phyloP scores from a whole-genome alignment of 2,888 invertebrate genomes.

The Dorcus hopei region DNA sequence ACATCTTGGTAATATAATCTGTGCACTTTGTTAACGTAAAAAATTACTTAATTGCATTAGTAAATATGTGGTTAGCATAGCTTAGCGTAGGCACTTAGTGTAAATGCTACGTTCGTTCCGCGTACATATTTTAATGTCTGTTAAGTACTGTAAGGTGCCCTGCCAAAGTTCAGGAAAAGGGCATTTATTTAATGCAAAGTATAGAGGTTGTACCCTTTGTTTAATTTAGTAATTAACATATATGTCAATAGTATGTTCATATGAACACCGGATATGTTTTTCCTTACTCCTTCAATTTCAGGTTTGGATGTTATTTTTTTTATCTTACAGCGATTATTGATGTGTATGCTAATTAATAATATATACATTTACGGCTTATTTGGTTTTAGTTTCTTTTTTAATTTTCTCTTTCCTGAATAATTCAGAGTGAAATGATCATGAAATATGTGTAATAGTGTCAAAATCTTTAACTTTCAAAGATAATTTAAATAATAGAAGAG shows the following conservation, averaged over 20 bases:
- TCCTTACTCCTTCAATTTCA: background rate
- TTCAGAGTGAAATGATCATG: too few species aligned
- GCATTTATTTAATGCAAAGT: slow-evolving; percentile 91
- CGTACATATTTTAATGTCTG: slow-evolving; percentile 21
- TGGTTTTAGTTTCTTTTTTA: too few species aligned
- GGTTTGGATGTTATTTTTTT: slow-evolving; percentile 6
- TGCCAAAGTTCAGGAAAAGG: slow-evolving; percentile 58
- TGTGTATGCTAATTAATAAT: slow-evolving; percentile 46
- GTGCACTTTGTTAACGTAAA: too few species aligned
- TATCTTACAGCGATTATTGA: slow-evolving; percentile 36
- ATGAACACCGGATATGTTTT: slow-evolving; percentile 1
- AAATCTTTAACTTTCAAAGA: too few species aligned
- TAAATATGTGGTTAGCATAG: slow-evolving; percentile 26
- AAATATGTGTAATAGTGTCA: too few species aligned
- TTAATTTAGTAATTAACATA: slow-evolving; percentile 48
- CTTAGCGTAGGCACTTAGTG: slow-evolving; percentile 37
- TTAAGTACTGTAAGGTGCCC: slow-evolving; percentile 27
- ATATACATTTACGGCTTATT: slow-evolving; percentile 15
- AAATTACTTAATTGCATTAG: background rate
- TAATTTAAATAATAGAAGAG: too few species aligned
- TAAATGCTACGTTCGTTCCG: slow-evolving; percentile 31
- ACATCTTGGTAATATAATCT: too few species aligned
- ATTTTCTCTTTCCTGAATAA: too few species aligned
- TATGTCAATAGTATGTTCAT: slow-evolving; percentile 44
- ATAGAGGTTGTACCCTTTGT: slow-evolving; percentile 73